Percentiles rank a stretch among this genome's conserved stretches.
Evolutionary conservation across 2,113 vertebrate species (phyloP).

Genomic region (Struthidea cinerea): DNA sequence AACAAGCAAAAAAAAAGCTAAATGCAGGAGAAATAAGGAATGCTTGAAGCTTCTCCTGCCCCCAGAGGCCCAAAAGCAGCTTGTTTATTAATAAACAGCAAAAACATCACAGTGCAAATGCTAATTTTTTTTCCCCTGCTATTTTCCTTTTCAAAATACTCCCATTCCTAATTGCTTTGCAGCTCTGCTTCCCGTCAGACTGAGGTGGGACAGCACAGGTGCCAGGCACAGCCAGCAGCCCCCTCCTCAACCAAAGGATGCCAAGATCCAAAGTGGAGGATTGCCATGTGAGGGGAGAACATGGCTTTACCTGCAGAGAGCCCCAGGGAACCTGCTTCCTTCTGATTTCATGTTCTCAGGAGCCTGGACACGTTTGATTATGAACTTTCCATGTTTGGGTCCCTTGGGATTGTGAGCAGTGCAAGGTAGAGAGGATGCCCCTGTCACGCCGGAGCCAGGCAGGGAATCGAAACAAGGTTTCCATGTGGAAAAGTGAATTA

Average conservation of each 20-base stretch:
- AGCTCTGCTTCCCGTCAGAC: not conserved
- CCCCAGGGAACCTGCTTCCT: not conserved
- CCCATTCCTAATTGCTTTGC: not conserved
- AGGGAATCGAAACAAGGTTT: not conserved
- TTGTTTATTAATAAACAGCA: constrained; percentile 54
- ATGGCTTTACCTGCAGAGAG: not conserved
- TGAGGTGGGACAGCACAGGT: rapidly evolving
- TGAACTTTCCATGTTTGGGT: not conserved
- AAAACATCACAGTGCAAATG: constrained; percentile 23
- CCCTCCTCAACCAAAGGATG: not conserved
- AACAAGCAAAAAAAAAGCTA: constrained; percentile 17
- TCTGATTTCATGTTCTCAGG: not conserved
- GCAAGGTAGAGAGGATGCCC: not conserved
- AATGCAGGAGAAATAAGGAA: not conserved
- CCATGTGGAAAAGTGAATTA: not conserved
- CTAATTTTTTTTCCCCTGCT: constrained; percentile 6
- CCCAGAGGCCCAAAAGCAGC: rapidly evolving
- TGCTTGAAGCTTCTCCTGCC: constrained; percentile 13
- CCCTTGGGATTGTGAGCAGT: not conserved
- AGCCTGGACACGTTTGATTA: not conserved
- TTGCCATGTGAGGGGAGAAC: not conserved
- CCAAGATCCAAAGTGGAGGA: not conserved
- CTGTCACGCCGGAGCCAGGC: not conserved
- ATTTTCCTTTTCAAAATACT: constrained; percentile 21
- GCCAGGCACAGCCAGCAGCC: not conserved